Conservation (phyloP, 2,113 vertebrate genomes). For the Neoarius graeffei region DNA sequence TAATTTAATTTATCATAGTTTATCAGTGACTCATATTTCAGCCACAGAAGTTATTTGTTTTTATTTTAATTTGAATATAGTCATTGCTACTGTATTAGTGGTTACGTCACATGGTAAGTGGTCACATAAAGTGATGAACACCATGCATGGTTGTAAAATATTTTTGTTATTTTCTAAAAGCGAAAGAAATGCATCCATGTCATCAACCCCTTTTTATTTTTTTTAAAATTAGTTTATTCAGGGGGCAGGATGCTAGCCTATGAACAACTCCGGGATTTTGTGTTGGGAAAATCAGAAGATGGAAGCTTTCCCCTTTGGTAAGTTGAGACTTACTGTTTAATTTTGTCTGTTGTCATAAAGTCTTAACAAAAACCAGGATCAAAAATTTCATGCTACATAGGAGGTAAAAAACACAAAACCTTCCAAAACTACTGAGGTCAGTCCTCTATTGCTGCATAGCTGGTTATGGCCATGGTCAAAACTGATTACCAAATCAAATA, state of each 20-base stretch:
- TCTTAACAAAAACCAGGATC: background rate
- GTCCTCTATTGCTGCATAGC: background rate
- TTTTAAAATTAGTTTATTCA: constrained; percentile 74
- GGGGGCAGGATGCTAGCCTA: constrained; percentile 83
- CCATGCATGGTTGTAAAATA: background rate
- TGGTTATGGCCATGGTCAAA: background rate
- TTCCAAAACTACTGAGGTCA: background rate
- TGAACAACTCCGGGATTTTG: constrained; percentile 79
- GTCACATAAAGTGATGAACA: background rate
- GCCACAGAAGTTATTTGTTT: background rate
- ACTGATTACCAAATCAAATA: background rate
- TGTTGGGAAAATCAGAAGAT: constrained; percentile 74
- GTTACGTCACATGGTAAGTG: background rate
- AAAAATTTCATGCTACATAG: background rate
- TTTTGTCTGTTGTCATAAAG: background rate
- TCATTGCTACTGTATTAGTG: background rate
- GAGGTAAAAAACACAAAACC: background rate
- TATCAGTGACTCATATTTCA: background rate
- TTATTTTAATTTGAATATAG: background rate
- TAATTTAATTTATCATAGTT: background rate
- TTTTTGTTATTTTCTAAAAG: background rate
- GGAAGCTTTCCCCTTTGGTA: constrained; percentile 82
- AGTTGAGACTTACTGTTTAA: constrained; percentile 35
- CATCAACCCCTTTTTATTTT: background rate
- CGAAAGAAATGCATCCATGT: background rate